Conservation (phyloP, 2,888 invertebrate species). For the Parochlus steinenii region DNA sequence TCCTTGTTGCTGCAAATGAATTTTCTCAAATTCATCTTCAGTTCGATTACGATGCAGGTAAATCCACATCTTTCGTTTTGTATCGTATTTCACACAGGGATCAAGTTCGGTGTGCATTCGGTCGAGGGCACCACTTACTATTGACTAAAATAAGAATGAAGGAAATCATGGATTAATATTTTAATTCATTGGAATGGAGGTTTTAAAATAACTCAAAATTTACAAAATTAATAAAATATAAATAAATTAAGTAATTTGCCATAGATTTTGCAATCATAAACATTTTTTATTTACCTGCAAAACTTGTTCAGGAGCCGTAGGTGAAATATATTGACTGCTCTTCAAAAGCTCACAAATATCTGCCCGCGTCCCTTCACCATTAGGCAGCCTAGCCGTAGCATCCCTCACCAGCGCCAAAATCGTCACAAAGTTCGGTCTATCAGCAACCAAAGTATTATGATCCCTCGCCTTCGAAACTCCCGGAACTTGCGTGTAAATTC, state of each 20-base stretch:
- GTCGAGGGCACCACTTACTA: slow-evolving; percentile 81
- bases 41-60: slow-evolving; percentile 65
- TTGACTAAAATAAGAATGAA: no score
- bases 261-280: neutral
- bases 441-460: slow-evolving; percentile 64
- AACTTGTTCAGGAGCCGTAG: slow-evolving; percentile 28
- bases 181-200: slow-evolving; percentile 39
- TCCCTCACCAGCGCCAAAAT: slow-evolving; percentile 84
- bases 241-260: slow-evolving; percentile 1
- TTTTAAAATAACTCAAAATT: slow-evolving; percentile 22
- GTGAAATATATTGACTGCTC: slow-evolving; percentile 48
- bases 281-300: no score
- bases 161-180: slow-evolving; percentile 45
- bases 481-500: slow-evolving; percentile 50
- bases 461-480: slow-evolving; percentile 51
- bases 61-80: slow-evolving; percentile 87
- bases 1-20: slow-evolving; percentile 49
- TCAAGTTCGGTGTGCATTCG: slow-evolving; percentile 75
- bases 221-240: neutral
- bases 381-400: slow-evolving; percentile 82
- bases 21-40: slow-evolving; percentile 43
- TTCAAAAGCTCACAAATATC: slow-evolving; percentile 80
- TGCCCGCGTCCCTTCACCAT: slow-evolving; percentile 82
- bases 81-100: slow-evolving; percentile 87
- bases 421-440: slow-evolving; percentile 79